Conservation (phyloP, 64 coral and sea anemone species). For the Hydrozoanthus tunicans region DNA sequence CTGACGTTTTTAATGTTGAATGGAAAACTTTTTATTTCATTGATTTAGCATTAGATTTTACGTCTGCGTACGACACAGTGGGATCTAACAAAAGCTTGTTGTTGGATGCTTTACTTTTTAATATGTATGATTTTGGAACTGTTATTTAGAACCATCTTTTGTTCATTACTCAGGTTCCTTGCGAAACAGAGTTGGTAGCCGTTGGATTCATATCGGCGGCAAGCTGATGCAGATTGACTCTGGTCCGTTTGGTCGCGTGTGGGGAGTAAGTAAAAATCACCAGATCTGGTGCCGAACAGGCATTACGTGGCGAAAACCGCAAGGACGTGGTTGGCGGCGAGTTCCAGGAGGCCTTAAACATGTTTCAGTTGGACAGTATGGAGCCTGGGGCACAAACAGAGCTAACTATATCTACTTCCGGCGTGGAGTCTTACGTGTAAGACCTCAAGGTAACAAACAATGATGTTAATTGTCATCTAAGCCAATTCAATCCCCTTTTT, state of each 20-base stretch:
- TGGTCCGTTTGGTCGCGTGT: constrained; percentile 48
- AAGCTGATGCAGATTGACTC: constrained; percentile 53
- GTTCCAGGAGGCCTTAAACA: constrained; percentile 33
- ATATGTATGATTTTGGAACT: background rate
- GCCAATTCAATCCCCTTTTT: too few species aligned
- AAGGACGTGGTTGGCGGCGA: constrained; percentile 17
- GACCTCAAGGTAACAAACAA: constrained; percentile 3
- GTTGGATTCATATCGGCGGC: background rate
- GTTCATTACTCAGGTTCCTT: background rate
- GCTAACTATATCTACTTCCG: constrained; percentile 36
- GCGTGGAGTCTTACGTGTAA: background rate
- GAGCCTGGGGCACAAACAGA: constrained; percentile 38
- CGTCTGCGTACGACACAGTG: too few species aligned
- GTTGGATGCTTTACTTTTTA: background rate
- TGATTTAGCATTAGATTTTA: too few species aligned
- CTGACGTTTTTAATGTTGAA: too few species aligned
- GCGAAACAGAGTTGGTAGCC: background rate
- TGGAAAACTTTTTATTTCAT: too few species aligned
- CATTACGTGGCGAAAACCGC: constrained; percentile 15
- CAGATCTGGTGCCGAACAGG: constrained; percentile 40
- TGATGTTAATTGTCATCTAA: background rate
- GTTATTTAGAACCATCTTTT: background rate
- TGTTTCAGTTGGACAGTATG: constrained; percentile 39
- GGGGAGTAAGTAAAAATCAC: background rate
- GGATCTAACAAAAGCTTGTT: too few species aligned